phyloP scores from a whole-genome alignment of 2,113 vertebrate species.

The pig (Sus scrofa) region DNA sequence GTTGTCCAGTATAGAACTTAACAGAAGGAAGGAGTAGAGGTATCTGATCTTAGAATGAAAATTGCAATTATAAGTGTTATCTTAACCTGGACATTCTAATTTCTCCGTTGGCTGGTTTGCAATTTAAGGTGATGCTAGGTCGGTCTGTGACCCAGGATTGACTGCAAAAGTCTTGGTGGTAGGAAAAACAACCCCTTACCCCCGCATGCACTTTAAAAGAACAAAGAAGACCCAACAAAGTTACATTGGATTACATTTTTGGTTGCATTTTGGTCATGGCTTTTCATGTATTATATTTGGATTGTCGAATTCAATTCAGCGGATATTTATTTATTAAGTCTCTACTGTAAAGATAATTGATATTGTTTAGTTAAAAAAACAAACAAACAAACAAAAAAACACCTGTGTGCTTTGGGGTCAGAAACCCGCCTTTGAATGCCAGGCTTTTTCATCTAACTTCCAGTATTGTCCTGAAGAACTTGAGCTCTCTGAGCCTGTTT shows the following conservation, averaged over 20 bases:
- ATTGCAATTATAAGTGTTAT: conserved; percentile 32
- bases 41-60: conserved; percentile 21
- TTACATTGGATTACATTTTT: conserved; percentile 42
- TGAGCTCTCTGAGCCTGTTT: not conserved
- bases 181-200: not conserved
- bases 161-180: not conserved
- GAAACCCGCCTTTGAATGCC: not conserved
- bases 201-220: not conserved
- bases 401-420: not conserved
- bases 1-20: not conserved
- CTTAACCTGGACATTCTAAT: not conserved
- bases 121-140: conserved; percentile 42
- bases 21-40: not conserved
- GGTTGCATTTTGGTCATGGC: not conserved
- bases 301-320: conserved; percentile 31
- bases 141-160: not conserved
- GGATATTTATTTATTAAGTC: conserved; percentile 14
- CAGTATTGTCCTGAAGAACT: not conserved
- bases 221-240: not conserved
- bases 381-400: not conserved
- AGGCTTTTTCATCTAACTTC: conserved; percentile 22
- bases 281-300: conserved; percentile 30
- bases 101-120: not conserved
- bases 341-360: not conserved
- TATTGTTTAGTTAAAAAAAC: not conserved